A percentile compares a stretch with the other conserved stretches of the same genome.
phyloP scores from a whole-genome alignment of 2,888 invertebrate species.

The Melanostoma mellinum region DNA sequence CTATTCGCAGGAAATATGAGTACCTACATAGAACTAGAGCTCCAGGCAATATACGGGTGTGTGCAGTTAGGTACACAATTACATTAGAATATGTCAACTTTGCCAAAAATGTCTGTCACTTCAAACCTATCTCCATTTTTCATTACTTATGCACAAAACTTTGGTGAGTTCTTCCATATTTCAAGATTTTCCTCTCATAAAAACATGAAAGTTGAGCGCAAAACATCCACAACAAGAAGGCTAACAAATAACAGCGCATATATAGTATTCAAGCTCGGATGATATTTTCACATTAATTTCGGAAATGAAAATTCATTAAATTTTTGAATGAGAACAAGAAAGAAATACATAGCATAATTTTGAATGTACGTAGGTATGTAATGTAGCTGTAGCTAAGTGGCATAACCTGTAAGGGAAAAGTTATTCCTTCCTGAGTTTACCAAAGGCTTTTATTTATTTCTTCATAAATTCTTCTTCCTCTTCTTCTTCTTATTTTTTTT shows the following conservation, averaged over 20 bases:
- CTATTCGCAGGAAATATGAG: too few relatives aligned
- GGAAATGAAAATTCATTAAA: conserved; percentile 71
- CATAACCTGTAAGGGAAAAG: conserved; percentile 53
- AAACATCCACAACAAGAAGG: conserved; percentile 26
- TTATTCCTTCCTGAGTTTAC: conserved; percentile 44
- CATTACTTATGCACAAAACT: conserved; percentile 19
- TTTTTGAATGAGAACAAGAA: conserved; percentile 16
- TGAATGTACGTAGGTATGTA: background rate
- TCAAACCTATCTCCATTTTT: conserved; percentile 20
- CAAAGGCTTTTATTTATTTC: background rate
- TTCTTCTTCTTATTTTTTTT: background rate
- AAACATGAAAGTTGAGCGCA: conserved; percentile 41
- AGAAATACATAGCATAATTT: background rate
- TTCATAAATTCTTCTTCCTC: background rate
- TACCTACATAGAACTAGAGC: background rate
- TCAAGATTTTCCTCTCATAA: conserved; percentile 12
- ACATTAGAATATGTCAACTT: conserved; percentile 30
- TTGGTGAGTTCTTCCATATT: conserved; percentile 34
- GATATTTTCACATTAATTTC: conserved; percentile 60
- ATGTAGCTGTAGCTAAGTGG: background rate
- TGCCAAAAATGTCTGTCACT: conserved; percentile 17
- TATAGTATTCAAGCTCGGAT: conserved; percentile 19
- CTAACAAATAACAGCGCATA: conserved; percentile 31
- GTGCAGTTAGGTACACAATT: background rate
- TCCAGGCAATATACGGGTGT: too few relatives aligned